Base-by-base conservation (phyloP, 2,888 invertebrate genomes). In the Platycheirus albimanus region DNA sequence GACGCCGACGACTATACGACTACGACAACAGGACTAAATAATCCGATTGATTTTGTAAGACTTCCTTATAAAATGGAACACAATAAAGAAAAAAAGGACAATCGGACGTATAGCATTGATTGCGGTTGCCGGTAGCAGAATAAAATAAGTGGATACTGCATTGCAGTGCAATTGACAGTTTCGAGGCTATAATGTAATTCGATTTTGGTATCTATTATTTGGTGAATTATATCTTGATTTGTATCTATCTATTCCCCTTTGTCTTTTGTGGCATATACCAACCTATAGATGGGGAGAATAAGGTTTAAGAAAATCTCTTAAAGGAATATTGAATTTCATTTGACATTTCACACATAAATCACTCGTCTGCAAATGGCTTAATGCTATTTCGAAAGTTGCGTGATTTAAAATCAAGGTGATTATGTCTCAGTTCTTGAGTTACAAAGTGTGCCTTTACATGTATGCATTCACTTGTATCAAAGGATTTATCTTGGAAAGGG, bases 11-110 rank as follows among this genome's bases (percentile, higher is more conserved):
- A n/a, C n/a, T n/a, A n/a, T n/a, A n/a, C n/a, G 5, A 38, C 24
- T 56, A 28, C 24, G 41, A 13, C 41, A 54, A 64, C 49, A 69
- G 52, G 54, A 49, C 54, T 51, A 38, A 33, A 30, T 79, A 71
- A 76, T 64, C 70, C 70, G 38, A 71, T 76, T 71, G 76, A 70
- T 61, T 76, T 81, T 81, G 33, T 81, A 81, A 17, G 80, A 71
- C 66, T 81, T 81, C 80, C 30, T 70, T 17, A 36, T 38, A 36
- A 51, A 64, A 24, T 24, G 3, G n/a, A n/a, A 24, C 5, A 24
- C 5, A 24, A 24, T 24, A 24, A n/a, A n/a, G 24, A 6, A 24
- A 17, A 28, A 52, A 58, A 45, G 47, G 49, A 76, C 51, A 63
- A 64, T 52, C 15, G 20, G 10, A 56, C 28, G 15, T n/a, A n/a